Evolutionary conservation across 1,140 invertebrate species (phyloP).

Genomic region (Leptestheria dahalacensis): DNA sequence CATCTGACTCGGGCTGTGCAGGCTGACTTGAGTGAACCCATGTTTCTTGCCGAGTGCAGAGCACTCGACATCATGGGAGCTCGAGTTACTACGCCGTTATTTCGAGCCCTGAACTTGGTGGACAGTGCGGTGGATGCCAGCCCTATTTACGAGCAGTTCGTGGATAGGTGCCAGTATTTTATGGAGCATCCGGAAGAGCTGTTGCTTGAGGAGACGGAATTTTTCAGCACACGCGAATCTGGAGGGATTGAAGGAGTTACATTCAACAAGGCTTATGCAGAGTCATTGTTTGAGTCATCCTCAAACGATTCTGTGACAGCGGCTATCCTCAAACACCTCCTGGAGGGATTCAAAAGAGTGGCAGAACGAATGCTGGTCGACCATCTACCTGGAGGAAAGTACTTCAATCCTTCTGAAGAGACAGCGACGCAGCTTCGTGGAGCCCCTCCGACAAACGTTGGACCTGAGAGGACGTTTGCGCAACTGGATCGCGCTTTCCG

Average conservation of each 20-base stretch:
- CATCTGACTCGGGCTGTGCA: neutral
- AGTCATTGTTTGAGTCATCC: no score
- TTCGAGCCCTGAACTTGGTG: neutral
- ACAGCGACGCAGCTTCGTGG: neutral
- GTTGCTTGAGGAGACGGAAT: neutral
- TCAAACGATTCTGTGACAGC: no score
- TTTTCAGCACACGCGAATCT: neutral
- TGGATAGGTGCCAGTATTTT: neutral
- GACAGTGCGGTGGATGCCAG: neutral
- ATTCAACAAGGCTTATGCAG: neutral
- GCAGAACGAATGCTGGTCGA: neutral
- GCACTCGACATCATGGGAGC: neutral
- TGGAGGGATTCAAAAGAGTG: neutral
- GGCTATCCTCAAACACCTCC: neutral
- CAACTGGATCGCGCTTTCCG: neutral
- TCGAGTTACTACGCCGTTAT: neutral
- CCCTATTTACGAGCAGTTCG: neutral
- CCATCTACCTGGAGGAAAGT: neutral
- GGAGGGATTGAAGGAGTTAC: neutral
- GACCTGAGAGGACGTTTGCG: neutral
- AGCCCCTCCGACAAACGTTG: neutral
- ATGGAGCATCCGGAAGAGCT: neutral
- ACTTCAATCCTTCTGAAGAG: neutral
- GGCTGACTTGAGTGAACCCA: neutral
- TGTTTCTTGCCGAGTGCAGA: neutral